Percentiles rank a stretch among this genome's conserved stretches.
Evolutionary conservation across 1,140 invertebrate genomes (phyloP).

Genomic region (Drosophila cardini): DNA sequence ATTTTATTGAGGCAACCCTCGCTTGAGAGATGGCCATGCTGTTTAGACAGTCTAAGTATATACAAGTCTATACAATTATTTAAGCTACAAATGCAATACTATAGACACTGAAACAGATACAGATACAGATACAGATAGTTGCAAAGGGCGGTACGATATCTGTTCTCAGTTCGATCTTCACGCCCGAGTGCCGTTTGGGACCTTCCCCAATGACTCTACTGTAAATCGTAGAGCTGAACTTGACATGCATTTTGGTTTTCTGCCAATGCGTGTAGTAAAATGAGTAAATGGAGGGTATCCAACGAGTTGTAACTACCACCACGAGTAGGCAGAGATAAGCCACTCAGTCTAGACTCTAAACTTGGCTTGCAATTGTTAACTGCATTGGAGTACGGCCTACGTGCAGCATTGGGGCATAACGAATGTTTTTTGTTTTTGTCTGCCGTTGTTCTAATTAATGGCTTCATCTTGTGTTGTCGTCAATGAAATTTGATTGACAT

Average conservation of each 20-base stretch:
- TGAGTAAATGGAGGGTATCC: constrained; percentile 25
- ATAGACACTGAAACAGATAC: background rate
- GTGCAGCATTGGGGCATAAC: constrained; percentile 63
- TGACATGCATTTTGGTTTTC: constrained; percentile 68
- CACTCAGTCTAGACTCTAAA: constrained; percentile 51
- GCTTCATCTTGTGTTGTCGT: constrained; percentile 46
- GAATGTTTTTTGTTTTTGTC: constrained; percentile 16
- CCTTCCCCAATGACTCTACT: constrained; percentile 44
- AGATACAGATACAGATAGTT: constrained; percentile 14
- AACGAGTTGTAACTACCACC: constrained; percentile 18
- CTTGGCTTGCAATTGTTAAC: constrained; percentile 58
- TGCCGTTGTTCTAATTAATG: constrained; percentile 69
- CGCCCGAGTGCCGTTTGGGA: constrained; percentile 65
- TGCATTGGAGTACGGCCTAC: constrained; percentile 74
- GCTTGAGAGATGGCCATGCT: constrained; percentile 13
- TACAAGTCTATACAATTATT: constrained; percentile 26
- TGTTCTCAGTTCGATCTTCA: constrained; percentile 71
- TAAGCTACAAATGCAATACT: constrained; percentile 16
- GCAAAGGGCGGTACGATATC: constrained; percentile 30
- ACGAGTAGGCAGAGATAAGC: constrained; percentile 54
- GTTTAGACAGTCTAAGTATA: constrained; percentile 9
- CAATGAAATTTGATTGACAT: constrained; percentile 35
- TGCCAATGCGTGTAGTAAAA: constrained; percentile 56
- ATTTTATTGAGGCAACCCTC: constrained; percentile 7
- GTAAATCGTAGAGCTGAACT: constrained; percentile 52